Base-by-base conservation (phyloP, 2,113 vertebrate species). In the Dermatemys mawii region DNA sequence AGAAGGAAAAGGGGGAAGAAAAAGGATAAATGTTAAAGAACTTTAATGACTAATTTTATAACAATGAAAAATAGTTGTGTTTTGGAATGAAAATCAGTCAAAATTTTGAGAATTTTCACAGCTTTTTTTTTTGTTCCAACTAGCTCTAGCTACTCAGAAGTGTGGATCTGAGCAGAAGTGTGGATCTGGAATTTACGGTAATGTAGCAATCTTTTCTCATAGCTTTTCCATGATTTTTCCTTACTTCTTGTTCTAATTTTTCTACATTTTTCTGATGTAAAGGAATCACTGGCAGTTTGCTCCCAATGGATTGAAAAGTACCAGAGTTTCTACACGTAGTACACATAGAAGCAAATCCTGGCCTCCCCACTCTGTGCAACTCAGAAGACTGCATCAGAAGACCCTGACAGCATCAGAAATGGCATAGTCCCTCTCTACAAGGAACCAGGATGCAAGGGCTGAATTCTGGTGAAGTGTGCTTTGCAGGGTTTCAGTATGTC, bases 241-340 rank as follows among this genome's bases (percentile, higher is more conserved):
- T 49, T 49, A 32, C 29, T 54, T 54, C 89, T 83, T 81, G 51
- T 21, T 26, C 54, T 55, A 54, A 38, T 63, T n/a, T n/a, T n/a
- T n/a, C n/a, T 51, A 50, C 11, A 14, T 11, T 16, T 26, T 88
- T 82, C 16, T 76, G 81, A 91, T 84, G 50, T 12, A 78, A 48
- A 88, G 54, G 35, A 80, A 1, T 82, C 76, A 87, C 32, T n/a
- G 3, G 27, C 78, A 0, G 0, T 11, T 3, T 60, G 12, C 22
- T 27, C 4, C 21, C 51, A 55, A 49, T 38, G 10, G 48, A 55
- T 13, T 57, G 26, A 92, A 87, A 51, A 46, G 35, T 0, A 2
- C 8, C 17, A 51, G 29, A 14, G 3, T 81, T 12, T 8, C 8
- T 78, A 32, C 9, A 35, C 8, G 79, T 14, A 32, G 54, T 5